Evolutionary conservation across 2,113 vertebrate species (phyloP).

Genomic region (Barbus barbus): DNA sequence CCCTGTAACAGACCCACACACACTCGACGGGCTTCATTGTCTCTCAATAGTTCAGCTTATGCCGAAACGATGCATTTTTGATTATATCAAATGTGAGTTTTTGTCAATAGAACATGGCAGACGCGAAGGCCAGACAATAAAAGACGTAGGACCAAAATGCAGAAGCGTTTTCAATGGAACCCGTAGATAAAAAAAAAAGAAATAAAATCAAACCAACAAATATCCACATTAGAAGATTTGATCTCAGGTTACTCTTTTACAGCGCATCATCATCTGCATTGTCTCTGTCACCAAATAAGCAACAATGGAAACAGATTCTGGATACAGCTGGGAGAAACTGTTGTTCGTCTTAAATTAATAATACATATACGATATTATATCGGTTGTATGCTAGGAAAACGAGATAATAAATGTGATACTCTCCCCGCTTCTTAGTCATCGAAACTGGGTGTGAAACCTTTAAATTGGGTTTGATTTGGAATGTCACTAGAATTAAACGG

Average conservation of each 20-base stretch:
- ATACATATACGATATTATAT: not conserved
- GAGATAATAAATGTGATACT: not conserved
- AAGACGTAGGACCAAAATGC: not conserved
- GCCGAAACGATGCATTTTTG: not conserved
- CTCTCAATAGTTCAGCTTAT: not conserved
- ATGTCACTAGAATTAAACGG: not conserved
- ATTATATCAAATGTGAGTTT: no score
- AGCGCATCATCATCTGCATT: slow-evolving; percentile 29
- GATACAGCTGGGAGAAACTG: not conserved
- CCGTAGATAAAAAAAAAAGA: not conserved
- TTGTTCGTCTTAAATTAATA: not conserved
- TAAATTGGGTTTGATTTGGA: not conserved
- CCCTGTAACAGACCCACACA: slow-evolving; percentile 42
- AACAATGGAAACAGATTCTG: not conserved
- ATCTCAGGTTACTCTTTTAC: not conserved
- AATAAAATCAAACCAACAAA: not conserved
- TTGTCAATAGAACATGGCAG: not conserved
- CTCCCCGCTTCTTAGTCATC: not conserved
- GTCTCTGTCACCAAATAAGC: slow-evolving; percentile 13
- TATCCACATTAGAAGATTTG: not conserved
- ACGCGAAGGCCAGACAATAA: slow-evolving; percentile 9
- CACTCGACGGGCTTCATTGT: slow-evolving; percentile 45
- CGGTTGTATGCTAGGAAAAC: not conserved
- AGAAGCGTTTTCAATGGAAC: not conserved
- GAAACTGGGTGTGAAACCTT: slow-evolving; percentile 41